Evolutionary conservation across 2,888 invertebrate species (phyloP).

Genomic region (Tricholauxania praeusta): DNA sequence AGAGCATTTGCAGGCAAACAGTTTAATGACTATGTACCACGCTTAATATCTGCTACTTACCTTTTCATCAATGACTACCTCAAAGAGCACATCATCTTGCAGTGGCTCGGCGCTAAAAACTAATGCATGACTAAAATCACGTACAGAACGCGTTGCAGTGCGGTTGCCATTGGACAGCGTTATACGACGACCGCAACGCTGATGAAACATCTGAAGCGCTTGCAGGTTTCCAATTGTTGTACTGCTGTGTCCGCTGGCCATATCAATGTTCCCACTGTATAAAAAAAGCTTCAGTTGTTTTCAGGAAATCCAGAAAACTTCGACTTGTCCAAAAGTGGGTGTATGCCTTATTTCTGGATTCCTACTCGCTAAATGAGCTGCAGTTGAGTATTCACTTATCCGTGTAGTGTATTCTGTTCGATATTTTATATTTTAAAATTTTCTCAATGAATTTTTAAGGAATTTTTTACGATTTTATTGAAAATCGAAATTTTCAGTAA

Average conservation of each 20-base stretch:
- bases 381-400: no score
- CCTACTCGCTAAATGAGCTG: no score
- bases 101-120: conserved; percentile 86
- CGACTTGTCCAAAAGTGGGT: no score
- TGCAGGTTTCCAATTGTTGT: conserved; percentile 41
- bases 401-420: no score
- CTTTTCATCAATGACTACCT: conserved; percentile 90
- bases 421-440: neutral
- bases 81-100: conserved; percentile 84
- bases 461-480: no score
- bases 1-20: no score
- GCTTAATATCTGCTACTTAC: conserved; percentile 68
- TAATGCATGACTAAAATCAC: conserved; percentile 90
- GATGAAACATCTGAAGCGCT: conserved; percentile 73
- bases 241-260: conserved; percentile 30
- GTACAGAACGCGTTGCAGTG: conserved; percentile 83
- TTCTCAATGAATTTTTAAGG: conserved; percentile 7
- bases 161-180: conserved; percentile 85
- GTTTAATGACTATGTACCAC: no score
- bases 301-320: no score
- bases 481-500: no score
- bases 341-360: no score
- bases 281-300: no score
- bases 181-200: conserved; percentile 86
- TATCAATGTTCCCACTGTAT: neutral